Base-by-base conservation (phyloP, 2,113 vertebrate genomes). In the Neotoma lepida region DNA sequence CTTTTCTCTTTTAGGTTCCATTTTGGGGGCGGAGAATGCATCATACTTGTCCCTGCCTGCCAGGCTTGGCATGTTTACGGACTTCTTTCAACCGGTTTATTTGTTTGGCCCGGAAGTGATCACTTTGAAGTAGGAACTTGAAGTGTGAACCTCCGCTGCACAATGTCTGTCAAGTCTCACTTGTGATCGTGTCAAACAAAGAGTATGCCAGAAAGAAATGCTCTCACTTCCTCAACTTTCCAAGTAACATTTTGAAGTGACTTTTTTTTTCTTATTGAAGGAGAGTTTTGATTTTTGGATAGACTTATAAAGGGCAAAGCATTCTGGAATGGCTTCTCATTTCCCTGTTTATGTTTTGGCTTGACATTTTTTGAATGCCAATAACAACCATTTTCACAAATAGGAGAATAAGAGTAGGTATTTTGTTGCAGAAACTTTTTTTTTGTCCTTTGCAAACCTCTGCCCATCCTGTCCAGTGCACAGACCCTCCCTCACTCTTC, bases 1-100 rank as follows among this genome's bases (percentile, higher is more conserved):
- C 78, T 97, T 92, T 95, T 90, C 94, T 96, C 85, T 94, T 97
- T 70, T 97, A 99, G 99, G 98, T 99, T 89, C 99, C 99, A 24
- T 99, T 98, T 98, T 91, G 98, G 0, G 99, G 99, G 80, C 98
- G 98, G 95, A 97, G 99, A 97, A 98, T 98, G 91, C 99, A 99
- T 97, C 99, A 99, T 94, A 99, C 98, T 0, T 99, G 99, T 61
- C 99, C 99, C 0, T 99, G 99, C 91, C 97, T 99, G 24, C 98
- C 99, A 0, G 97, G 99, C 93, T 97, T 99, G 96, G 94, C 97
- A 5, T 99, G 99, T 54, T 28, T 98, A 66, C 96, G 98, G 89
- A 97, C 98, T 68, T 95, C 97, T 0, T 97, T 98, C 64, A 98
- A 97, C 86, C 98, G 97, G 66, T 99, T 98, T 95, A 99, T 98